Evolutionary conservation across 2,797 vertebrate genomes (phyloP), one percentile per base, ranked within the genome.

Genomic region (Lagodon rhomboides): DNA sequence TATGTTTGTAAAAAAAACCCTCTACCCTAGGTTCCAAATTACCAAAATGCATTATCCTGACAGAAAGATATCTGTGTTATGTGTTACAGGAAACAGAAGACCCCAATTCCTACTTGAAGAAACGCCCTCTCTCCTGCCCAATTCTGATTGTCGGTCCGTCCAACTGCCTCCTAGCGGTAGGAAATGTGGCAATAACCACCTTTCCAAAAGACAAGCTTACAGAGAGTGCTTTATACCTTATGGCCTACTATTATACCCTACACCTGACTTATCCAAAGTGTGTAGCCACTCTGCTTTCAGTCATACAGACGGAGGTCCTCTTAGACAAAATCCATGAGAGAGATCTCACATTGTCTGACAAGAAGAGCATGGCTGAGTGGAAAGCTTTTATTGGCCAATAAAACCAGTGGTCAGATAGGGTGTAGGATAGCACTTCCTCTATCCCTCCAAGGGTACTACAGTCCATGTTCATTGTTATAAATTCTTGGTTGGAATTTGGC

Each of bases 381-480:
- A 87, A 73, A 34, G 63, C 70, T 71, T 85, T 80, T 83, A 54
- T 77, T 87, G 80, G 83, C 61, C 44, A 83, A 11, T 87, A 77
- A 71, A 56, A 13, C 63, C 30, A 12, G 49, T 60, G 43, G 50
- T 68, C 8, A 66, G 49, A 65, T 80, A 0, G 69, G 55, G 25
- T 55, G 6, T 59, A 58, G 53, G 43, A 73, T 62, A 68, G 64
- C n/a, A 38, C 46, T 49, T 34, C 12, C n/a, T 54, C 23, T 54
- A 13, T 54, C 34, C 22, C 44, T 72, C 27, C 27, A 58, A 56
- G 41, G 59, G 3, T 58, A 50, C 30, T 58, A 49, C 10, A 56
- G 25, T 78, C n/a, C 11, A 49, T 58, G 16, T 23, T 54, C 23
- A 54, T 23, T 54, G 53, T 12, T 54, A 25, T 54, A 25, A 12